Percentiles rank a stretch among this genome's conserved stretches.
Evolutionary conservation across 2,113 vertebrate genomes (phyloP).

Genomic region (Sander vitreus): DNA sequence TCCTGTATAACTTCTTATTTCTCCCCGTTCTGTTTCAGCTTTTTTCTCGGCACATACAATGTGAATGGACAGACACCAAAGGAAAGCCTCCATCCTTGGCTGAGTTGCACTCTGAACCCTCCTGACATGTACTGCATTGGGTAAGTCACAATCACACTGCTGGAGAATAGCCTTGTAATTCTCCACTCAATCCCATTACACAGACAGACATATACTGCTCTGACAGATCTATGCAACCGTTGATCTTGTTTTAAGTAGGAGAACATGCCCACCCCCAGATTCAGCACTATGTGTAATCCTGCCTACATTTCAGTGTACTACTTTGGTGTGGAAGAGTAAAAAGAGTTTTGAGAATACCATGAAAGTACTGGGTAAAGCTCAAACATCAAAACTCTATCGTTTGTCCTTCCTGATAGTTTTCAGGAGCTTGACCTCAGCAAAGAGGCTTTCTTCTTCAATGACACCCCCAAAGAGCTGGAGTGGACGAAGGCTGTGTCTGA

Average conservation of each 20-base stretch:
- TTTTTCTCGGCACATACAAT: constrained; percentile 96
- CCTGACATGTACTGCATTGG: constrained; percentile 97
- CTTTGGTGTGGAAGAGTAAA: constrained; percentile 14
- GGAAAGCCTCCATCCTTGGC: constrained; percentile 92
- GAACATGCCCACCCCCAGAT: constrained; percentile 24
- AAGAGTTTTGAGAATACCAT: constrained; percentile 17
- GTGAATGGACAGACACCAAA: constrained; percentile 94
- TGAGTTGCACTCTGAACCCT: constrained; percentile 84
- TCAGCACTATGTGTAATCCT: constrained; percentile 13
- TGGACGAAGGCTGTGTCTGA: constrained; percentile 95
- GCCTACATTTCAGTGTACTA: constrained; percentile 36
- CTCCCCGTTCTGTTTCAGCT: constrained; percentile 77
- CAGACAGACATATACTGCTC: constrained; percentile 22
- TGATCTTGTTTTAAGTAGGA: constrained; percentile 39
- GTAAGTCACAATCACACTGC: constrained; percentile 79
- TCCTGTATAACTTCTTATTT: constrained; percentile 3
- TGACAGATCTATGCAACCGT: constrained; percentile 37
- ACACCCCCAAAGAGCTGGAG: constrained; percentile 96
- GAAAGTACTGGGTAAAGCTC: constrained; percentile 3
- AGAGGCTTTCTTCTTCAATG: constrained; percentile 97
- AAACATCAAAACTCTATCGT: neutral
- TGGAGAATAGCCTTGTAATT: constrained; percentile 7
- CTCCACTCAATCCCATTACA: constrained; percentile 37
- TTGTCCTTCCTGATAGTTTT: constrained; percentile 84
- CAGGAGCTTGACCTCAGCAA: constrained; percentile 98